Conservation (phyloP, 1,140 invertebrate genomes). For the Euwallacea fornicatus region DNA sequence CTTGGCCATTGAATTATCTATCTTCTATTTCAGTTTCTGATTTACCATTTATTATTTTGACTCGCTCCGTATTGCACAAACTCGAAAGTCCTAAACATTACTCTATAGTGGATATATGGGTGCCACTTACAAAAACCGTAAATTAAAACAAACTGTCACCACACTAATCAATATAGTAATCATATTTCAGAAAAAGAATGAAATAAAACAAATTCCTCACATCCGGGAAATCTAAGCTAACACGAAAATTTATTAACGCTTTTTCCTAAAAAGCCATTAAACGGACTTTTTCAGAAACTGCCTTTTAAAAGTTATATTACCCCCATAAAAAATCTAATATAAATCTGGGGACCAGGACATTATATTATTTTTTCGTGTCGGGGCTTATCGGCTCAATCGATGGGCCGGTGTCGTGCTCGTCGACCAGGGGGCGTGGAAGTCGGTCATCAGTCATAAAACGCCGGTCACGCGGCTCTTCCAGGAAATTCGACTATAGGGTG, state of each 20-base stretch:
- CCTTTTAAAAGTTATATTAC: constrained; percentile 35
- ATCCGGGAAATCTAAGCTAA: not conserved
- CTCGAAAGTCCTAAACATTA: no score
- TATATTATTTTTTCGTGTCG: constrained; percentile 40
- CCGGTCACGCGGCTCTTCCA: constrained; percentile 43
- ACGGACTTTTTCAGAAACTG: constrained; percentile 14
- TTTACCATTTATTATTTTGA: no score
- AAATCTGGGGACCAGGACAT: constrained; percentile 33
- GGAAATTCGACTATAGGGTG: constrained; percentile 35
- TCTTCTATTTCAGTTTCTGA: no score
- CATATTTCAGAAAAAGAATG: no score
- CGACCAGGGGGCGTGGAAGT: constrained; percentile 51
- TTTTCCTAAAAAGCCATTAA: constrained; percentile 14
- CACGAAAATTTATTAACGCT: not conserved
- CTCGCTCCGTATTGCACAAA: no score
- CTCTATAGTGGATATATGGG: no score
- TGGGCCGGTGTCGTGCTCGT: constrained; percentile 47
- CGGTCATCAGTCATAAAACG: constrained; percentile 52
- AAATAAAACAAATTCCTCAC: no score
- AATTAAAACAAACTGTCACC: no score
- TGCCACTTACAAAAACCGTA: no score
- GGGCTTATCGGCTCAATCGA: constrained; percentile 38
- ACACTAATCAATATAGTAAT: no score
- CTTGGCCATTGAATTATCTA: no score
- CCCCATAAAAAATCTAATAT: constrained; percentile 36